phyloP scores from a whole-genome alignment of 2,797 vertebrate species.

The Peromyscus attwateri region DNA sequence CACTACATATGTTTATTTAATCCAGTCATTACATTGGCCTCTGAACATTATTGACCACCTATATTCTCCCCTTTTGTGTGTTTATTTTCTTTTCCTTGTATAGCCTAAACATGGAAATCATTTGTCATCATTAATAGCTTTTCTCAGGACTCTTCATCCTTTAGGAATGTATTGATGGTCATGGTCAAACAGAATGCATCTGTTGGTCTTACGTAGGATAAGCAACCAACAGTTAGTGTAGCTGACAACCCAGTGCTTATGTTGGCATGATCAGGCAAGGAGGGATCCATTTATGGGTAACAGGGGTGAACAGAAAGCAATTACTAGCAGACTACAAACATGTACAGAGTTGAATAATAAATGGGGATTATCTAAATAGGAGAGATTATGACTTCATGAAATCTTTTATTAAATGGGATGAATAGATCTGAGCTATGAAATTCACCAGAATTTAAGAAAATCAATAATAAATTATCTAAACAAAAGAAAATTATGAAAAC shows the following conservation, averaged over 20 bases:
- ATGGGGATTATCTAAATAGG: background rate
- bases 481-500: background rate
- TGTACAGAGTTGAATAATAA: background rate
- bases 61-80: background rate
- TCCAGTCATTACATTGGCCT: background rate
- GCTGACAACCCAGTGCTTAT: accelerated
- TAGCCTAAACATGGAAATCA: background rate
- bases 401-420: background rate
- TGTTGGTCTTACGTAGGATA: background rate
- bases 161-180: background rate
- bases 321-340: background rate
- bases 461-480: background rate
- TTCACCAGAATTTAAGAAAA: constrained; percentile 13
- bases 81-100: background rate
- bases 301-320: background rate
- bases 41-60: background rate
- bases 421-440: background rate
- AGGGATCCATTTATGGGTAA: background rate
- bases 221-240: background rate
- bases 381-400: background rate
- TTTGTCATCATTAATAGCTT: background rate
- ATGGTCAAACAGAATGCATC: background rate
- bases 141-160: background rate
- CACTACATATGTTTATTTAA: background rate
- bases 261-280: background rate